phyloP scores from a whole-genome alignment of 1,140 invertebrate species.

The Calycopis cecrops region DNA sequence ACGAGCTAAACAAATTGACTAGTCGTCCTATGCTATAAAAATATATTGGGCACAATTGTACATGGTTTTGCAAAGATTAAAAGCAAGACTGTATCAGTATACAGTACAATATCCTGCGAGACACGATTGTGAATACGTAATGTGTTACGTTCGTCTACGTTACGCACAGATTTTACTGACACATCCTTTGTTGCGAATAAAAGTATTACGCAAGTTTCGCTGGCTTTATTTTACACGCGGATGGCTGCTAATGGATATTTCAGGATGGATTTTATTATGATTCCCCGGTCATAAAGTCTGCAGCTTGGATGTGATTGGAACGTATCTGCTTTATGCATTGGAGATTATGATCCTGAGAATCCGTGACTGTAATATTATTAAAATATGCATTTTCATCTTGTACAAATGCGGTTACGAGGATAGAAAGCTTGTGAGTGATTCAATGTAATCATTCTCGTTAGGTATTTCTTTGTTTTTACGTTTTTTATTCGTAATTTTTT shows the following conservation, averaged over 20 bases:
- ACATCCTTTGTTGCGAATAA: constrained; percentile 22
- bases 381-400: constrained; percentile 16
- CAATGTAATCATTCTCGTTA: no score
- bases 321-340: constrained; percentile 41
- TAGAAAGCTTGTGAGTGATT: no score
- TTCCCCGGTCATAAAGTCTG: constrained; percentile 42
- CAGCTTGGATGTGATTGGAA: constrained; percentile 53
- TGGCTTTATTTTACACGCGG: constrained; percentile 52
- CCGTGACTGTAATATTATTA: constrained; percentile 49
- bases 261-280: constrained; percentile 56
- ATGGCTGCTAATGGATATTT: constrained; percentile 63
- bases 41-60: no score
- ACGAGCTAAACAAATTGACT: no score
- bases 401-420: no score
- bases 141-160: constrained; percentile 37
- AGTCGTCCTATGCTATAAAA: no score
- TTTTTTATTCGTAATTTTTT: no score
- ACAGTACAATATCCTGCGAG: constrained; percentile 6
- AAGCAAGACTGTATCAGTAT: background rate
- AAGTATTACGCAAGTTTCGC: constrained; percentile 51
- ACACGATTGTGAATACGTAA: constrained; percentile 40
- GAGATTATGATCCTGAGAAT: constrained; percentile 41
- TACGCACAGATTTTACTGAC: constrained; percentile 46
- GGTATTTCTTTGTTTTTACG: no score
- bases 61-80: no score